Evolutionary conservation across 1,140 invertebrate genomes (phyloP), one percentile per base, ranked within the genome.

Genomic region (Trachymyrmex cornetzi): DNA sequence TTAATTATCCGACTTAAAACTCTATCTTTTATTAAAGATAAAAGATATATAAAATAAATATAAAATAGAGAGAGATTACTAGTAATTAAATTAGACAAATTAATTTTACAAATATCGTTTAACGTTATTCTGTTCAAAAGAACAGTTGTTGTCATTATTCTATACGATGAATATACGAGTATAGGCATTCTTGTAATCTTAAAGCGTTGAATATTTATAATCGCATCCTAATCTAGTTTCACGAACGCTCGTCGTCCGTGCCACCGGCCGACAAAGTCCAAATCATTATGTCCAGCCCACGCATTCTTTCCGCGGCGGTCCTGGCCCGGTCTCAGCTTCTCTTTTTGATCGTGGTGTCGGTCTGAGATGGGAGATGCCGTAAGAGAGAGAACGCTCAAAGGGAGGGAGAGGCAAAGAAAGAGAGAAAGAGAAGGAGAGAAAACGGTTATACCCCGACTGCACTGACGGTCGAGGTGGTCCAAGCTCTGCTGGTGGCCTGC

Each of bases 401-500:
- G 48, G 24, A 24, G n/a, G 7, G 27, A n/a, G 61, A 53, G 24
- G 53, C 3, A 11, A 22, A 74, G 34, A 59, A 7, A 22, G 53
- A 79, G 30, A 69, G 85, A 72, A 44, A 57, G 44, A 74, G 81
- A 72, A 44, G 72, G 55, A 74, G 81, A 72, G 81, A 57, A 50
- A 59, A 79, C 57, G 82, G 63, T 61, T 90, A 85, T 82, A 74
- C 48, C 88, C 63, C 71, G 88, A 80, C 88, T 85, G 77, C 74
- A 88, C 64, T 82, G 89, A 87, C 93, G 93, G 94, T 87, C 93
- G 94, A 94, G 95, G 95, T 95, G 94, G 94, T 94, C 94, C 92
- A 80, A 87, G 85, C 95, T 95, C 93, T 95, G 95, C 95, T 95
- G 95, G 95, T 95, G 95, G 95, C 95, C 95, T 94, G 88, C 88